Base-by-base conservation (phyloP, 2,113 vertebrate genomes). In the Toxotes chatareus region DNA sequence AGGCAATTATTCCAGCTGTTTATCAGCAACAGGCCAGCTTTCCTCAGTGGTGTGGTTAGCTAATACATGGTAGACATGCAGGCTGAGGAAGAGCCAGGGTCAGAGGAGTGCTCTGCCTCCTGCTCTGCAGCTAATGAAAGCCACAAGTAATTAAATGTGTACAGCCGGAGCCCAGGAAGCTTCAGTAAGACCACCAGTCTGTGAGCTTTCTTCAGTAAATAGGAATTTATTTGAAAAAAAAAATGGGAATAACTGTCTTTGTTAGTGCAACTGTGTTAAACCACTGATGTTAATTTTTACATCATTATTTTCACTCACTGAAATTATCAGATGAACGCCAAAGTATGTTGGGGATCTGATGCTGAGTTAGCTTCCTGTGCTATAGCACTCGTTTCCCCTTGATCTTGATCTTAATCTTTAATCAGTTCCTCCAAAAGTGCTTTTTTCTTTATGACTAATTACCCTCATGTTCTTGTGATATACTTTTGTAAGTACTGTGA, bases 141-240 rank as follows among this genome's bases (percentile, higher is more conserved):
- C 86, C 88, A 90, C 86, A 91, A 90, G 86, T 88, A 80, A 90
- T 84, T 88, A 82, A 92, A 78, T 85, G 76, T 90, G 85, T 60
- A 69, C 79, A 72, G 80, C 36, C 36, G 3, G 60, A 86, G 75
- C 79, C 5, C 46, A 73, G 60, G 40, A 44, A 68, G 27, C 72
- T 46, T 36, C 82, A 73, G 42, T 21, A 51, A 69, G 57, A 71
- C 38, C 60, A 61, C 51, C 70, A 36, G 74, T 87, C 68, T 88
- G 73, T 80, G 70, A 57, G 76, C 44, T 23, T 36, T 81, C 17
- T 60, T 64, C 36, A 76, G 61, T 76, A 42, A 80, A 78, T 61
- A 10, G 8, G 34, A 36, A 11, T 27, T 27, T 42, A 63, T 85
- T 77, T 61, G 3, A 51, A 51, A 51, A 51, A 51, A 70, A 61